Evolutionary conservation across 2,888 invertebrate genomes (phyloP), one percentile per base, ranked within the genome.

Genomic region (Tetranychus piercei): DNA sequence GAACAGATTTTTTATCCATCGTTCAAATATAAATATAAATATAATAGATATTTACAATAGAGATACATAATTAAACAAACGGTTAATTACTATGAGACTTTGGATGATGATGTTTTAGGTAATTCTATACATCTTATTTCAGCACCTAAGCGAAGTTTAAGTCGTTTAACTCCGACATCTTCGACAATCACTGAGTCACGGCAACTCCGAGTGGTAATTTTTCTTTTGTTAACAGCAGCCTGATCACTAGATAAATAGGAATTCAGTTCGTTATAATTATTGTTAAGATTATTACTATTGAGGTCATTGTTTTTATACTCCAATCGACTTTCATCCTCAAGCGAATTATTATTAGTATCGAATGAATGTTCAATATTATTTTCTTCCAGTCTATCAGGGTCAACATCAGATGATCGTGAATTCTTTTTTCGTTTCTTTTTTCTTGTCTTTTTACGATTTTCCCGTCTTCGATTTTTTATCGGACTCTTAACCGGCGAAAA

Each of bases 121-220:
- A 92, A 87, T 85, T 92, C 89, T 81, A 92, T 92, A 81, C 90
- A 91, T 81, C 88, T 89, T 81, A 90, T 89, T 83, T 92, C 92
- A 82, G 91, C 91, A 79, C 92, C 92, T 81, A 92, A 89, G 80
- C 91, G 91, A 81, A 93, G 85, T 81, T 90, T 87, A 82, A 93
- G 85, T 81, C 92, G 87, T 84, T 92, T 93, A 87, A 73, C 89
- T 88, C 75, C 76, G n/a, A 44, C 44, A 72, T 23, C 44, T 43
- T 72, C 45, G 15, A 20, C 34, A 20, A 20, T 34, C 22, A 20
- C 20, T 2, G 69, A 11, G 9, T 15, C 75, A 45, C 22, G 76
- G 73, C n/a, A 55, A 55, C 55, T 72, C 44, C 44, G 22, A 6
- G 72, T 22, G 44, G 45, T 20, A 9, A 23, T 20, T 23, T 69